Evolutionary conservation across 2,113 vertebrate species (phyloP).

Genomic region (Pavo muticus): DNA sequence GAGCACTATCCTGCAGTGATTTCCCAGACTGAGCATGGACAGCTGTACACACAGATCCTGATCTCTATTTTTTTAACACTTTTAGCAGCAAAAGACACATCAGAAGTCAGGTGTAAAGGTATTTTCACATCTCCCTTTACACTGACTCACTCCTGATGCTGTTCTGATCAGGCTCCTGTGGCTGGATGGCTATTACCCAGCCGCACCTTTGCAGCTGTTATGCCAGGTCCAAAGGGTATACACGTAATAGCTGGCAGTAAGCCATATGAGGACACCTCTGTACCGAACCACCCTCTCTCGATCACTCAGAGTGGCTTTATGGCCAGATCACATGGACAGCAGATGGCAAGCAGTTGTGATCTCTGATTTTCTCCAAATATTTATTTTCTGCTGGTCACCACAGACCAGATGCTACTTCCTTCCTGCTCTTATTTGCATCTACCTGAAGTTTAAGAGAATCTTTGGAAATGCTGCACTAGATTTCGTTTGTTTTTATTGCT

Average conservation of each 20-base stretch:
- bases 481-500: not conserved
- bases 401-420: not conserved
- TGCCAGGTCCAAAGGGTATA: not conserved
- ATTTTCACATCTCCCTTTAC: not conserved
- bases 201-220: not conserved
- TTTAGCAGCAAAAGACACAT: not conserved
- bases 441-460: not conserved
- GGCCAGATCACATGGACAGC: rapidly evolving
- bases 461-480: not conserved
- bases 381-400: not conserved
- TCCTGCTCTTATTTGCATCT: not conserved
- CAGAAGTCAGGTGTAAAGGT: not conserved
- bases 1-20: not conserved
- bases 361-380: not conserved
- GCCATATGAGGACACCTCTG: not conserved
- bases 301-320: not conserved
- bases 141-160: not conserved
- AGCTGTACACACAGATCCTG: not conserved
- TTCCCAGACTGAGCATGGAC: not conserved
- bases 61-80: not conserved
- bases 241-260: not conserved
- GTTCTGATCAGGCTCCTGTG: not conserved
- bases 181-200: not conserved
- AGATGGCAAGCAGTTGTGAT: not conserved
- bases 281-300: not conserved